Percentiles rank a stretch among this genome's conserved stretches.
Conservation (phyloP, 2,113 vertebrate species). For the Bagarius yarrelli region DNA sequence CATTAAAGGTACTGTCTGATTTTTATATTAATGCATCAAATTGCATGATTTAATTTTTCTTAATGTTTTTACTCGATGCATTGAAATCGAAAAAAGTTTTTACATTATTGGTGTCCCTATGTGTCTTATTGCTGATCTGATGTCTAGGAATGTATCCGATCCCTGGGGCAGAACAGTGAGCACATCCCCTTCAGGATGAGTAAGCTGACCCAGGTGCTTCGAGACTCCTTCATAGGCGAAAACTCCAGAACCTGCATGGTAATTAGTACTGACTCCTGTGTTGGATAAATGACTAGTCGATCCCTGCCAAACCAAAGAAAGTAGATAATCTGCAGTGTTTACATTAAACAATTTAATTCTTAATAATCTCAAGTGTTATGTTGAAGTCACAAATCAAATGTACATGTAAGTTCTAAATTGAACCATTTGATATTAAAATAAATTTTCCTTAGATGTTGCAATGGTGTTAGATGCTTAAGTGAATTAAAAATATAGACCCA, state of each 20-base stretch:
- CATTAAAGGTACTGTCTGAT: slow-evolving; percentile 82
- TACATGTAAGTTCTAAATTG: neutral
- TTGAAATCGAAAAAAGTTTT: no score
- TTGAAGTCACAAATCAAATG: neutral
- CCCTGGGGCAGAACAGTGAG: slow-evolving; percentile 91
- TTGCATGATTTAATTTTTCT: no score
- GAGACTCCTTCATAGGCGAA: slow-evolving; percentile 94
- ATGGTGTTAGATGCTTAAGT: neutral
- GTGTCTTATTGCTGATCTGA: slow-evolving; percentile 3
- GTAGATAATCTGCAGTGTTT: neutral
- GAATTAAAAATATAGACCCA: neutral
- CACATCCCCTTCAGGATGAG: slow-evolving; percentile 96
- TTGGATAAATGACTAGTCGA: neutral
- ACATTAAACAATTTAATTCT: no score
- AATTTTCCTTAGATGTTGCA: neutral
- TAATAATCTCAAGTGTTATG: neutral
- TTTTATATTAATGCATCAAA: no score
- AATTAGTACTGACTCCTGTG: slow-evolving; percentile 12
- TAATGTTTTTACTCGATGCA: no score
- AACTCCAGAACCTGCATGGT: slow-evolving; percentile 98
- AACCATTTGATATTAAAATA: no score
- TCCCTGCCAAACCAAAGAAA: neutral
- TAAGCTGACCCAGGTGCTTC: slow-evolving; percentile 93
- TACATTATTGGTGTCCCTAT: neutral
- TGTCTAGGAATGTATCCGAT: slow-evolving; percentile 90